Evolutionary conservation across 2,797 vertebrate genomes (phyloP), one percentile per base, ranked within the genome.

Genomic region (Mycteria americana): DNA sequence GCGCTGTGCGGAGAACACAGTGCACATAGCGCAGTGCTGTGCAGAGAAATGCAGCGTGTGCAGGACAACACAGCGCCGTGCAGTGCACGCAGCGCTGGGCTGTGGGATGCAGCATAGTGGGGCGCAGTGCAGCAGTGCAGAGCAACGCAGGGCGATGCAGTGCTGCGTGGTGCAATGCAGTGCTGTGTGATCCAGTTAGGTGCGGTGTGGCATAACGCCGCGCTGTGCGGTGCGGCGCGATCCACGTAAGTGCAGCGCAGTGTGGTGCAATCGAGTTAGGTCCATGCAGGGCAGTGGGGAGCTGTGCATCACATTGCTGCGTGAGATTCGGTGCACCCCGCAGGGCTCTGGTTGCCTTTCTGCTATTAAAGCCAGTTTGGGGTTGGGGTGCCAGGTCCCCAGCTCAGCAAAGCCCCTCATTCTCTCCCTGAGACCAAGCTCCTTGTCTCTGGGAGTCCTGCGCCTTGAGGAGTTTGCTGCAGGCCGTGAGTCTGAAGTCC

Each of bases 131-230:
- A 18, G 14, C 39, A 5, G 18, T 6, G 41, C 46, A 16, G 28
- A 8, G 37, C 33, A 16, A 0, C 1, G 13, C 18, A 4, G 23
- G 33, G 77, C 18, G 5, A 9, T 11, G 57, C 65, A 11, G 50
- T 6, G 14, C 48, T 0, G 18, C 0, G 13, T 12, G 23, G 2
- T 6, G 35, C 45, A 1, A 15, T 17, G 37, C 41, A 37, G 8
- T 8, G 59, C n/a, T 18, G 43, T 3, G 30, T 35, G 9, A 4
- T 10, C 17, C 16, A 3, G 22, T 16, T 15, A 18, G 31, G 19
- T 24, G 41, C 54, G 35, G 37, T 2, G 23, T 4, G 39, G 56
- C 21, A 8, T 7, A 39, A 39, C 37, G 10, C 37, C 39, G 37
- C 37, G 10, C 37, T 39, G 46, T 23, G 56, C 46, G 15, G 39